Evolutionary conservation across 2,797 vertebrate genomes (phyloP).

Genomic region (Kryptopterus vitreolus): DNA sequence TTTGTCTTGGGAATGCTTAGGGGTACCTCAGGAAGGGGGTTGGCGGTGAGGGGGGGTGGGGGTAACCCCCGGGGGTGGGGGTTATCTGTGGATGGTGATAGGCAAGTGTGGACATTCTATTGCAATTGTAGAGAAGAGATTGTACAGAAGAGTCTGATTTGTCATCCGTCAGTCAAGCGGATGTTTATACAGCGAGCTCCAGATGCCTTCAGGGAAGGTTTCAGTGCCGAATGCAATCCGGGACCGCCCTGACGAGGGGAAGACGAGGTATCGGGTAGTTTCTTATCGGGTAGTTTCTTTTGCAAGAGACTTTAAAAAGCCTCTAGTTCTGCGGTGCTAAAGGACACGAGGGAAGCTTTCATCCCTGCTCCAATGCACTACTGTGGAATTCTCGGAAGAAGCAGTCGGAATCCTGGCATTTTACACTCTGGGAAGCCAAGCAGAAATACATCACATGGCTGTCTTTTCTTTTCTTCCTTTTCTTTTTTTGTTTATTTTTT

Average conservation of each 20-base stretch:
- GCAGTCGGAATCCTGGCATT: not conserved
- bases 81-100: not conserved
- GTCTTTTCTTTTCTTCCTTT: too few species aligned
- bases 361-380: not conserved
- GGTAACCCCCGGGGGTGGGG: too few species aligned
- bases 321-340: not conserved
- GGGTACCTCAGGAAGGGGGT: not conserved
- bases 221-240: not conserved
- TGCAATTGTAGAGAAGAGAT: too few species aligned
- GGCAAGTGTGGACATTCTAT: not conserved
- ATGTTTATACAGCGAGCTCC: not conserved
- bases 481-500: too few species aligned
- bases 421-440: not conserved
- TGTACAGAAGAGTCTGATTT: too few species aligned
- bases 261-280: not conserved
- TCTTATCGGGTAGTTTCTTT: not conserved
- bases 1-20: not conserved
- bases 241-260: not conserved
- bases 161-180: too few species aligned
- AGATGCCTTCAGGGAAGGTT: not conserved
- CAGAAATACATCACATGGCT: not conserved
- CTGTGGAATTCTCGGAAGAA: constrained; percentile 2
- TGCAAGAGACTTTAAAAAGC: not conserved
- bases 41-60: too few species aligned
- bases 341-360: not conserved